Evolutionary conservation across 2,113 vertebrate genomes (phyloP), one percentile per base, ranked within the genome.

Genomic region (Tauraco erythrolophus): DNA sequence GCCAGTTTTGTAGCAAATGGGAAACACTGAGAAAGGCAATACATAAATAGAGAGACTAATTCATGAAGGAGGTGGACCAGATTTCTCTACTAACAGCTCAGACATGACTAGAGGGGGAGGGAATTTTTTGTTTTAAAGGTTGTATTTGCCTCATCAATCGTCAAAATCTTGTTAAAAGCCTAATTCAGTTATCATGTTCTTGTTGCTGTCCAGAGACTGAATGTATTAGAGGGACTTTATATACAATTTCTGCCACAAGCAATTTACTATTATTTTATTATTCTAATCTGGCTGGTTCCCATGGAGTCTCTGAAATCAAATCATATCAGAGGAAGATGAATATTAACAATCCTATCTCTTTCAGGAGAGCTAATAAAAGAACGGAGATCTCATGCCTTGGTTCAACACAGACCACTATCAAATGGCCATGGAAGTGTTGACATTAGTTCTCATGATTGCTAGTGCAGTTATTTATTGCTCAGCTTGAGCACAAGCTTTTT

Each of bases 221-320:
- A 92, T 96, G 61, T 88, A 84, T 95, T 93, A 88, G 75, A 70
- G 53, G 25, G 68, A 58, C 43, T 96, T 95, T 84, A 91, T 92
- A 94, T 92, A 96, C 70, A 94, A 92, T 95, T 96, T 93, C 92
- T 96, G 96, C 97, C 95, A 85, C 37, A 50, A 96, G 97, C 96
- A 92, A 90, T 97, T 95, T 97, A 74, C 91, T 94, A 19, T 96
- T 93, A 95, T 97, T 95, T 92, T 96, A 95, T 97, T 96, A 97
- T 97, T 97, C 91, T 97, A 75, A 95, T 97, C 77, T 91, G 65
- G 8, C 76, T 79, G 84, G 88, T 96, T 96, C 95, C 94, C 94
- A 84, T 95, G 97, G 93, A 95, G 91, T 83, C 53, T 93, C 83
- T 92, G 92, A 95, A 94, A 94, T 41, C 58, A 97, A 96, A 96